These are phyloP conservation scores for Plebejus argus DNA, from an alignment of 2,888 invertebrate species.

Conservation along the genomic window DNA sequence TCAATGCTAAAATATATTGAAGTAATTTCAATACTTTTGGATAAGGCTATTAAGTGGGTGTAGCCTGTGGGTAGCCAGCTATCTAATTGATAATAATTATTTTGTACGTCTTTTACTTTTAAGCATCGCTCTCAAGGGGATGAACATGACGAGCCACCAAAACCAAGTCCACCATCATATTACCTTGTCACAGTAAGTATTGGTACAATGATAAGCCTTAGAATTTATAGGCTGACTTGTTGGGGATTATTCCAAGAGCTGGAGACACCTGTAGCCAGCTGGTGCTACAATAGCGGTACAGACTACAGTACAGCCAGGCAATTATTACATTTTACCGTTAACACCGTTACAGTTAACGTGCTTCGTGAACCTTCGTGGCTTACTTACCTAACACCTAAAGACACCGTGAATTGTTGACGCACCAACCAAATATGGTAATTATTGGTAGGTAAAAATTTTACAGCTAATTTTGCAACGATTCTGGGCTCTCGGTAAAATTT, in stretches of 20 bases:
- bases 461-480: no score
- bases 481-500: not conserved
- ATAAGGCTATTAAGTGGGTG: no score
- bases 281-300: not conserved
- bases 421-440: not conserved
- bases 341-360: not conserved
- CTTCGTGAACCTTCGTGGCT: conserved; percentile 3
- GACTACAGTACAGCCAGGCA: not conserved
- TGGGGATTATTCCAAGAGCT: not conserved
- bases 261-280: not conserved
- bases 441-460: no score
- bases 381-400: not conserved
- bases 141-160: not conserved
- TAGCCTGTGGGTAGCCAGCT: no score
- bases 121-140: no score
- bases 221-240: not conserved
- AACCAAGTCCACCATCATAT: not conserved
- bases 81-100: no score
- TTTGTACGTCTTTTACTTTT: no score
- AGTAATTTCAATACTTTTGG: no score
- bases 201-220: not conserved
- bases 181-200: not conserved
- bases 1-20: no score
- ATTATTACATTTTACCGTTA: conserved; percentile 14
- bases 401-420: not conserved